A percentile compares a stretch with the other conserved stretches of the same genome.
Evolutionary conservation across 2,888 invertebrate species (phyloP).

Genomic region (Callinectes sapidus): DNA sequence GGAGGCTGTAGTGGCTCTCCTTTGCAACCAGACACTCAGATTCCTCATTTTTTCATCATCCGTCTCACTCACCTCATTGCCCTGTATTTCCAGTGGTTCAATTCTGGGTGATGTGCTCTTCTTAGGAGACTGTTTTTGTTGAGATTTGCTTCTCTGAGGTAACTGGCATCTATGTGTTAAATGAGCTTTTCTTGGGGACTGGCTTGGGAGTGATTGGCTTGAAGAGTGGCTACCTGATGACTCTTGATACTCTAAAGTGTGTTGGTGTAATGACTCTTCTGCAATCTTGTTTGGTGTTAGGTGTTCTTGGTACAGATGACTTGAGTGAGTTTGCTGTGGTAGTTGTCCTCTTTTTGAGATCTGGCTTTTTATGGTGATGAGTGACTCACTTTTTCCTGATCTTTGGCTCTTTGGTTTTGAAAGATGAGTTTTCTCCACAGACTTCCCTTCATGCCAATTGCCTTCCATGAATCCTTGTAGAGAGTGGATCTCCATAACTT

Average conservation of each 20-base stretch:
- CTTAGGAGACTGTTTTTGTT: not conserved
- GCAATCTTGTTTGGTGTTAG: no score
- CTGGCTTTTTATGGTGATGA: not conserved
- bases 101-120: not conserved
- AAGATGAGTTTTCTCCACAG: not conserved
- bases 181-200: not conserved
- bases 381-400: not conserved
- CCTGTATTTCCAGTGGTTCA: not conserved
- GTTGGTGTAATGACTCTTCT: not conserved
- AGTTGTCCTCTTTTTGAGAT: not conserved
- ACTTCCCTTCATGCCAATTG: not conserved
- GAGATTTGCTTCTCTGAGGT: not conserved
- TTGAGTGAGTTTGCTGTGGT: not conserved
- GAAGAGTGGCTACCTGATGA: not conserved
- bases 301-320: not conserved
- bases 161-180: not conserved
- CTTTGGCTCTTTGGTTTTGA: not conserved
- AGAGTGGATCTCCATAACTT: not conserved
- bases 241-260: not conserved
- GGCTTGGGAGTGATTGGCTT: not conserved
- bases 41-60: constrained; percentile 63
- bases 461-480: not conserved
- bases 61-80: constrained; percentile 49
- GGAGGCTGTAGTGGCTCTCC: not conserved
- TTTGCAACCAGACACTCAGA: constrained; percentile 2